Evolutionary conservation across 2,888 invertebrate species (phyloP).

Genomic region (Caradrina clavipalpis): DNA sequence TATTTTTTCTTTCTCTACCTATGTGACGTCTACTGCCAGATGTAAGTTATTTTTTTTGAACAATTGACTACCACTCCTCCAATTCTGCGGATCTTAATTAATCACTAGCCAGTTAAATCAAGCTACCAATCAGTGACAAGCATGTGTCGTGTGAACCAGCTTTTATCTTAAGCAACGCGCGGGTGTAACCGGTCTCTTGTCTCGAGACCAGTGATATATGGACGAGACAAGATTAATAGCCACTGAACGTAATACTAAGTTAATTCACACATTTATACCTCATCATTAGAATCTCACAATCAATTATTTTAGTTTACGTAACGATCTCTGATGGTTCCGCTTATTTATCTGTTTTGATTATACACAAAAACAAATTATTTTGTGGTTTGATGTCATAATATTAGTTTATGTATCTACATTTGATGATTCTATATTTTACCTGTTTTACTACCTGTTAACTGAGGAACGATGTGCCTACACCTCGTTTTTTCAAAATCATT

Average conservation of each 20-base stretch:
- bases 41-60: background rate
- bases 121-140: background rate
- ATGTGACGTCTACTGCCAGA: no score
- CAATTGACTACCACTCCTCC: background rate
- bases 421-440: slow-evolving; percentile 7
- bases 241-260: slow-evolving; percentile 67
- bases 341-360: slow-evolving; percentile 61
- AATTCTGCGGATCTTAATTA: background rate
- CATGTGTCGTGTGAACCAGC: slow-evolving; percentile 9
- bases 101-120: slow-evolving; percentile 9
- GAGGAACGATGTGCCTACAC: no score
- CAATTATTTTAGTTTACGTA: slow-evolving; percentile 61
- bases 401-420: slow-evolving; percentile 18
- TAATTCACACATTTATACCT: slow-evolving; percentile 67
- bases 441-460: background rate
- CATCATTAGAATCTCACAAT: slow-evolving; percentile 60
- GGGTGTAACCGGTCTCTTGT: slow-evolving; percentile 37
- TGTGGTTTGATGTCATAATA: slow-evolving; percentile 56
- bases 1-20: no score
- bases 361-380: slow-evolving; percentile 55
- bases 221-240: slow-evolving; percentile 65
- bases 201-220: slow-evolving; percentile 46
- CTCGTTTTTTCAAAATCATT: background rate
- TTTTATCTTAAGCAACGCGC: slow-evolving; percentile 28
- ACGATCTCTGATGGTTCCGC: slow-evolving; percentile 45